These are phyloP conservation scores for Drosophila parvula DNA, from an alignment of 1,140 invertebrate genomes.

Conservation along the genomic window DNA sequence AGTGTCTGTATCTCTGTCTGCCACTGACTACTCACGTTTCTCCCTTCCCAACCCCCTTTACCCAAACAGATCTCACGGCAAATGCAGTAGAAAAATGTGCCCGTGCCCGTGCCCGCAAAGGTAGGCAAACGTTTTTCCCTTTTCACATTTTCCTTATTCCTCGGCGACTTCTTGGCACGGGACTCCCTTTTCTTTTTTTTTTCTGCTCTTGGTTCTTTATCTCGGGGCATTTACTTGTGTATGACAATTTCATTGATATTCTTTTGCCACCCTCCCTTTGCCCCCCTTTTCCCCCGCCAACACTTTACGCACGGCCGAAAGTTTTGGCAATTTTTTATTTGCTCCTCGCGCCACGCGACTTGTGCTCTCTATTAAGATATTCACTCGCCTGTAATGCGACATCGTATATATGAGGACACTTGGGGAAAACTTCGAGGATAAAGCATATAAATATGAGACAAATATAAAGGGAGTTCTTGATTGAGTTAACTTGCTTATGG, in stretches of 20 bases:
- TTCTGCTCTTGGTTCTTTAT: constrained; percentile 45
- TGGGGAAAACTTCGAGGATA: background rate
- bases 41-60: background rate
- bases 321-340: constrained; percentile 75
- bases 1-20: constrained; percentile 53
- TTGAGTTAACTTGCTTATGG: background rate
- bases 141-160: constrained; percentile 28
- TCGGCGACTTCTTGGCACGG: background rate
- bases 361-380: constrained; percentile 75
- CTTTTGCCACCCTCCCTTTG: background rate
- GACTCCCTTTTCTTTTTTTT: background rate
- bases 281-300: background rate
- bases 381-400: constrained; percentile 79
- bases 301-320: constrained; percentile 70
- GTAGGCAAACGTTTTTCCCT: constrained; percentile 59
- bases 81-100: constrained; percentile 69
- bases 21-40: constrained; percentile 54
- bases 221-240: constrained; percentile 66
- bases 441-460: background rate
- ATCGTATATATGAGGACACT: constrained; percentile 55
- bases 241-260: constrained; percentile 82
- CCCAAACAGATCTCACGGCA: constrained; percentile 13
- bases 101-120: constrained; percentile 34
- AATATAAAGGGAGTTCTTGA: background rate
- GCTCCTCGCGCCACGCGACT: constrained; percentile 59